Base-by-base conservation (phyloP, 2,888 invertebrate genomes). In the Ochropacha duplaris region DNA sequence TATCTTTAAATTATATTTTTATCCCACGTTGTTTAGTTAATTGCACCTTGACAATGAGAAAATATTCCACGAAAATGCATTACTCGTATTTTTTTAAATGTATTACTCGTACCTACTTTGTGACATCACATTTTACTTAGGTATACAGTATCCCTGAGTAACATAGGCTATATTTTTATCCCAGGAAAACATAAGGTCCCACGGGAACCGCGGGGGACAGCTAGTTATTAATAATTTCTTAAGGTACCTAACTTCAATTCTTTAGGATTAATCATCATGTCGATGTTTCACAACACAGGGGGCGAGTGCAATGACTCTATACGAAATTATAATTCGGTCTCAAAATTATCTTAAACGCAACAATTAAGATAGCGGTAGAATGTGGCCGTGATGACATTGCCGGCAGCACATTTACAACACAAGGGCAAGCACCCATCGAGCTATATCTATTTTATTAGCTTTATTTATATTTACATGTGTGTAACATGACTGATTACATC, bases 351-450 rank as follows among this genome's bases (percentile, higher is more conserved):
- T 87, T 78, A 79, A 84, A 82, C 77, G 76, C 64, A 58, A 74
- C 75, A 79, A 82, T 87, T 84, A 84, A 86, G 87, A 86, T 86
- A 82, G 81, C 75, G 65, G 62, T 65, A 71, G 68, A 78, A 81
- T 84, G 83, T 84, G 83, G 76, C 72, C 72, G 75, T 80, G 81
- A 81, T 76, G 76, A 78, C 78, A 69, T 71, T 66, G 78, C 70
- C 72, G 77, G 73, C 72, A 73, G 78, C 71, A 72, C 81, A 76
- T 83, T 85, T 79, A 79, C 73, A 79, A 69, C 64, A 66, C 68
- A 74, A 76, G 74, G 72, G 72, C 74, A 69, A 65, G 67, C 67
- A 63, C 63, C 66, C 60, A 69, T 56, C 49, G 57, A 55, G 26
- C 61, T 52, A 51, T 68, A 64, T 66, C 49, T 50, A 52, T 68